A percentile compares a stretch with the other conserved stretches of the same genome.
These are phyloP conservation scores for Alethe diademata DNA, from an alignment of 2,113 vertebrate genomes.

Conservation along the genomic window DNA sequence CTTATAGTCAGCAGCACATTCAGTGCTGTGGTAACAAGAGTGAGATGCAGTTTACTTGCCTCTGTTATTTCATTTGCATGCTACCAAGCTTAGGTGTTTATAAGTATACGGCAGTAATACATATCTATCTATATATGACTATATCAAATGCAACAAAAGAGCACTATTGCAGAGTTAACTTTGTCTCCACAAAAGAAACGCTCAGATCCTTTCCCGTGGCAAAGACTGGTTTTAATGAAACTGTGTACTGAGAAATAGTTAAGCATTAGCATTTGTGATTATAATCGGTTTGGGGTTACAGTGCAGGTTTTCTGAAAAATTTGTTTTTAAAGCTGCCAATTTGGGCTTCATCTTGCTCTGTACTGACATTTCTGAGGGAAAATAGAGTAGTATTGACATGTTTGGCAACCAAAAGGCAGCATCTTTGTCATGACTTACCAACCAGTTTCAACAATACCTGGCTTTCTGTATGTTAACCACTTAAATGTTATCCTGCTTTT, in stretches of 20 bases:
- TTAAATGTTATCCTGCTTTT: conserved; percentile 85
- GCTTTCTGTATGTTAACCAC: conserved; percentile 89
- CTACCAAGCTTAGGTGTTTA: conserved; percentile 54
- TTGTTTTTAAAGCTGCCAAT: conserved; percentile 61
- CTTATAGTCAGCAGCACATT: conserved; percentile 13
- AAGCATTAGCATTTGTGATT: conserved; percentile 71
- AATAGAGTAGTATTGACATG: conserved; percentile 39
- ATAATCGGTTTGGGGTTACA: conserved; percentile 64
- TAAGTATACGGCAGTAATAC: conserved; percentile 59
- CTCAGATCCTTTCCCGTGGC: conserved; percentile 59
- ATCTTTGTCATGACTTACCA: conserved; percentile 66
- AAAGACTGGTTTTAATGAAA: conserved; percentile 71
- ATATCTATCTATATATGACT: conserved; percentile 60
- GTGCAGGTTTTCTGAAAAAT: conserved; percentile 62
- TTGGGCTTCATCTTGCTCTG: conserved; percentile 60
- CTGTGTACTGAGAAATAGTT: conserved; percentile 67
- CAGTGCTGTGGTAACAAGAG: not conserved
- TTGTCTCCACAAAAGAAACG: conserved; percentile 57
- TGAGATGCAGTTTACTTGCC: conserved; percentile 34
- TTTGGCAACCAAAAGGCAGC: conserved; percentile 49
- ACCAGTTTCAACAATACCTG: conserved; percentile 61
- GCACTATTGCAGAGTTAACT: conserved; percentile 67
- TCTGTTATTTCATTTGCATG: conserved; percentile 70
- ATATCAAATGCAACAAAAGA: conserved; percentile 40
- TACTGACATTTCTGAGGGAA: conserved; percentile 37